phyloP scores from a whole-genome alignment of 1,140 invertebrate genomes.

The Drosophila auraria region DNA sequence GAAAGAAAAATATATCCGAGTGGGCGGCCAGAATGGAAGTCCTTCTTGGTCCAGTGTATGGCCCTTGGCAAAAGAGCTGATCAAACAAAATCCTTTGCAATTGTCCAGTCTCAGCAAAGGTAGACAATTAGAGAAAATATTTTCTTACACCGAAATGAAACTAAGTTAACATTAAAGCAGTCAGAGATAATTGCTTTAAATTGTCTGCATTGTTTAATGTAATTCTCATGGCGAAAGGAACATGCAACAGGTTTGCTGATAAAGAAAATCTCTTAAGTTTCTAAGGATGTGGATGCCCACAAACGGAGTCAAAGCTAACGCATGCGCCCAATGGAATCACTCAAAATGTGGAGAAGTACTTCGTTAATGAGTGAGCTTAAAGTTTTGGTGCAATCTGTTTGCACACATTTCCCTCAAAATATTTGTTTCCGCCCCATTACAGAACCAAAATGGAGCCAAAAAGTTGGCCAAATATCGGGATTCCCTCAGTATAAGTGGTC shows the following conservation, averaged over 20 bases:
- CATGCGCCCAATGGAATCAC: constrained; percentile 45
- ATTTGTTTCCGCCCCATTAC: constrained; percentile 64
- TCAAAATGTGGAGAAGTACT: constrained; percentile 22
- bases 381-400: constrained; percentile 3
- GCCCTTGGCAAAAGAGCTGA: constrained; percentile 50
- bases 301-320: constrained; percentile 29
- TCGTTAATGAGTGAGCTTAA: constrained; percentile 23
- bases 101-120: not conserved
- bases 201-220: not conserved
- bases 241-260: constrained; percentile 59
- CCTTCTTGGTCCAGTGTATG: constrained; percentile 27
- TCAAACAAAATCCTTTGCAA: constrained; percentile 45
- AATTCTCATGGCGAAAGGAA: not conserved
- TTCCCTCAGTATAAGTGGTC: constrained; percentile 3
- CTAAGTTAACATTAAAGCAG: not conserved
- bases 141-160: not conserved
- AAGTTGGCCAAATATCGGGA: constrained; percentile 13
- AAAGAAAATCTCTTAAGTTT: constrained; percentile 31
- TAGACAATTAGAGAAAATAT: constrained; percentile 20
- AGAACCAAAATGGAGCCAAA: constrained; percentile 34
- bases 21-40: constrained; percentile 22
- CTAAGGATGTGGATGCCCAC: not conserved
- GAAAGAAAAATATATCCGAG: constrained; percentile 26
- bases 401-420: constrained; percentile 20
- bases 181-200: constrained; percentile 1